Base-by-base conservation (phyloP, 1,140 invertebrate genomes). In the Nymphalis io region DNA sequence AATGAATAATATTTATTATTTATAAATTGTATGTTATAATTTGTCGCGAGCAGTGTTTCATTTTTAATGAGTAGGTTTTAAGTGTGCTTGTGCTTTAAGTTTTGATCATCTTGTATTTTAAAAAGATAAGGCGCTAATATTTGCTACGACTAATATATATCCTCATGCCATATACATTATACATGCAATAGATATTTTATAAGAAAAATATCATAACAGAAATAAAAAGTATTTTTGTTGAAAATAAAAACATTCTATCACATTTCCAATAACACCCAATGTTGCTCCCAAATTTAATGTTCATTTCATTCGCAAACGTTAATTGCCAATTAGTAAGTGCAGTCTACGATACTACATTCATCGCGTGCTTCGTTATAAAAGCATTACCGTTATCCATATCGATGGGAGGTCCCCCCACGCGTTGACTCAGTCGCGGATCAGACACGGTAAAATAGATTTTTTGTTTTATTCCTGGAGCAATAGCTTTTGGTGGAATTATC, bases 361-460 rank as follows among this genome's bases (percentile, higher is more conserved):
- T 77, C 78, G 83, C 85, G 87, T 91, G 84, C 82, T 82, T 83
- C 79, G 76, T 90, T 88, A 86, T 67, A 87, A 83, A 91, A 88
- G 87, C 83, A 75, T 90, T 95, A 97, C 96, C 96, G 94, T 97
- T 97, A 93, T 97, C 95, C 92, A 95, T 94, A 92, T 97, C 96
- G 88, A 97, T 93, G 66, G 96, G 96, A 62, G 96, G 96, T 74
- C 95, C 93, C 79, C 95, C 95, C 84, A 95, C 93, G 72, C 93
- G 92, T 81, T 95, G 93, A 83, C 94, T 94, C 89, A 94, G 89
- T 79, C 95, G 92, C 65, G 95, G 94, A 84, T 95, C 95, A 74
- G 94, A 94, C 72, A 99, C 97, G 86, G 98, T 98, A 93, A 99
- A 98, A 94, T 98, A 98, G 82, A 99, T 96, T 92, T 98, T 97